These are phyloP conservation scores for Euproctis similis DNA, from an alignment of 2,888 invertebrate genomes.

Conservation along the genomic window DNA sequence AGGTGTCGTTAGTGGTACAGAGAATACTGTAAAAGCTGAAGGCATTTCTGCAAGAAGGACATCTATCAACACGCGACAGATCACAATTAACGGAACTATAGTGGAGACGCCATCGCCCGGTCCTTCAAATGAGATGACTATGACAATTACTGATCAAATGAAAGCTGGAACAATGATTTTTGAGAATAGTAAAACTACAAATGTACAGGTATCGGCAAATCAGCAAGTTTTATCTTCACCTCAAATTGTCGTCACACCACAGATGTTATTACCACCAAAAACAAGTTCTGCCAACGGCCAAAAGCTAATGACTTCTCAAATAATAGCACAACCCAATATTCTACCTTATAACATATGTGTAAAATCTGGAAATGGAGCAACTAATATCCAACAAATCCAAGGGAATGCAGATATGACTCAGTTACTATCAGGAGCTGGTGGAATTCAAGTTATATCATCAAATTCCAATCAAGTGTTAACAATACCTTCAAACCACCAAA, in stretches of 20 bases:
- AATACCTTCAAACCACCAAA: conserved; percentile 60
- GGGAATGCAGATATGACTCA: conserved; percentile 61
- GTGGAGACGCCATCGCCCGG: conserved; percentile 73
- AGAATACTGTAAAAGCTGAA: conserved; percentile 67
- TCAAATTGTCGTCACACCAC: conserved; percentile 70
- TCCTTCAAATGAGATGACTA: conserved; percentile 66
- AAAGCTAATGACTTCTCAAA: conserved; percentile 61
- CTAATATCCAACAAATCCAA: conserved; percentile 65
- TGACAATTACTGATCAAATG: conserved; percentile 70
- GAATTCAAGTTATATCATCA: conserved; percentile 71
- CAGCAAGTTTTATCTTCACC: conserved; percentile 66
- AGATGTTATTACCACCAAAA: conserved; percentile 67
- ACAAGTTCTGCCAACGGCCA: conserved; percentile 53
- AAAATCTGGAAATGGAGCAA: conserved; percentile 55
- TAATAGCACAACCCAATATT: conserved; percentile 62
- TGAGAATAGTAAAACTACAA: conserved; percentile 64
- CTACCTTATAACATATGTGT: conserved; percentile 70
- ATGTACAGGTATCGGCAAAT: conserved; percentile 63
- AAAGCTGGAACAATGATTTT: conserved; percentile 67
- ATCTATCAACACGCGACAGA: conserved; percentile 70
- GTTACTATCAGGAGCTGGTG: conserved; percentile 57
- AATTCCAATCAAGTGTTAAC: conserved; percentile 69
- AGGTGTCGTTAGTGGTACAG: conserved; percentile 61
- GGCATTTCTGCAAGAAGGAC: conserved; percentile 65
- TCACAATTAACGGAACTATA: conserved; percentile 71